phyloP scores from a whole-genome alignment of 2,113 vertebrate species.

The Pithys albifrons region DNA sequence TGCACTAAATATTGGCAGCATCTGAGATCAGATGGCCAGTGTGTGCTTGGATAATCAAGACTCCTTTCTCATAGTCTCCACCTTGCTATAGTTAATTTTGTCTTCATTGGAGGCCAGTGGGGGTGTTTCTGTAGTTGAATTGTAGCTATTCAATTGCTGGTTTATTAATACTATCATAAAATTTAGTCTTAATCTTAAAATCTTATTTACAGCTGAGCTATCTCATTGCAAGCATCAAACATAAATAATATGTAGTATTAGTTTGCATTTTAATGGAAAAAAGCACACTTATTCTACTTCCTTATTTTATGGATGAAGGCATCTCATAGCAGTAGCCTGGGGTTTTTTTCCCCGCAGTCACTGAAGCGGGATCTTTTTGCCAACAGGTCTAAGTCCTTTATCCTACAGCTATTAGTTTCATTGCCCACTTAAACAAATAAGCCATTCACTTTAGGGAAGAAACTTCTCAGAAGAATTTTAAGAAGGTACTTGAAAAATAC shows the following conservation, averaged over 20 bases:
- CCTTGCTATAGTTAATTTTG: neutral
- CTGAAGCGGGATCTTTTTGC: neutral
- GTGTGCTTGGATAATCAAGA: slow-evolving; percentile 22
- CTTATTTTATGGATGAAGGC: neutral
- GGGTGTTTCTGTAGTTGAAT: neutral
- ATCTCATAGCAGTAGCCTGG: neutral
- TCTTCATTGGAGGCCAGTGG: neutral
- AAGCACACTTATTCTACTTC: neutral
- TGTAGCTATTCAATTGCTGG: neutral
- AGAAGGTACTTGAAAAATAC: neutral
- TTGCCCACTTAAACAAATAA: neutral
- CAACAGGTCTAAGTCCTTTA: neutral
- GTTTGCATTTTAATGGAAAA: neutral
- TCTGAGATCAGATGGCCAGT: slow-evolving; percentile 15
- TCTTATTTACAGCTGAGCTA: neutral
- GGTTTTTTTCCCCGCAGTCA: rapidly evolving
- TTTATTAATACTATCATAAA: neutral
- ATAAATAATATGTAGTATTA: neutral
- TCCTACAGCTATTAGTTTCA: neutral
- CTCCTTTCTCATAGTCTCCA: neutral
- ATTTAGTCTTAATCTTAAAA: neutral
- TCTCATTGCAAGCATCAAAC: neutral
- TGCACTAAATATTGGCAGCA: neutral
- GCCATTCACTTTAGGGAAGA: neutral
- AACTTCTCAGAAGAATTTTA: neutral